These are phyloP conservation scores for Eleutherodactylus coqui DNA, from an alignment of 2,797 vertebrate species.

Conservation along the genomic window DNA sequence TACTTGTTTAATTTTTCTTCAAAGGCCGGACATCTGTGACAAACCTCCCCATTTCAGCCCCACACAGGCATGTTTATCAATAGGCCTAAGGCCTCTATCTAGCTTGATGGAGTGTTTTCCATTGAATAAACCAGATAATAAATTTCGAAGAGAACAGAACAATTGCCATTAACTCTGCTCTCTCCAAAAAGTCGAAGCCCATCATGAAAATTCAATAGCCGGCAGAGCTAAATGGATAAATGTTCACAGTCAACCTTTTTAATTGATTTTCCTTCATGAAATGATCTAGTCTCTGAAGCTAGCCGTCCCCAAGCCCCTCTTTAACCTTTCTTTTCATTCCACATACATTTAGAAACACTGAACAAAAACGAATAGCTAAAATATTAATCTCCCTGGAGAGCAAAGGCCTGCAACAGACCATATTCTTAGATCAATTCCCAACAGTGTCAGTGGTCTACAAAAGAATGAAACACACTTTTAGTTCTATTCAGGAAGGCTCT, in stretches of 20 bases:
- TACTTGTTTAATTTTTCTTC: constrained; percentile 99
- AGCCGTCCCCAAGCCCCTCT: constrained; percentile 84
- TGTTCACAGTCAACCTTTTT: constrained; percentile 96
- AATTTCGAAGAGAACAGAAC: constrained; percentile 96
- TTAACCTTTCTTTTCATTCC: constrained; percentile 88
- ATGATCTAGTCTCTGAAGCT: constrained; percentile 93
- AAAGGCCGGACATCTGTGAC: constrained; percentile 99
- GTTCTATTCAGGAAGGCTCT: constrained; percentile 80
- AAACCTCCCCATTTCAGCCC: constrained; percentile 87
- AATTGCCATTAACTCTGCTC: constrained; percentile 98
- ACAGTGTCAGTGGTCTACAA: constrained; percentile 79
- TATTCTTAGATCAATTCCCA: constrained; percentile 85
- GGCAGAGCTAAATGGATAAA: constrained; percentile 98
- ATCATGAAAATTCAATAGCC: constrained; percentile 99
- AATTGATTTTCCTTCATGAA: constrained; percentile 99
- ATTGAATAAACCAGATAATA: constrained; percentile 99
- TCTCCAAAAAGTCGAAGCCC: constrained; percentile 94
- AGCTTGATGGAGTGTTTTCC: constrained; percentile 99
- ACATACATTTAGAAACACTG: constrained; percentile 83
- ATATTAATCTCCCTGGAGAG: constrained; percentile 85
- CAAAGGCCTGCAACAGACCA: constrained; percentile 81
- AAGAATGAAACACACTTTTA: constrained; percentile 82
- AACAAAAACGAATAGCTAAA: constrained; percentile 85
- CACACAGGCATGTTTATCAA: constrained; percentile 98
- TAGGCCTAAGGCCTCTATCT: constrained; percentile 93